Percentiles rank a stretch among this genome's conserved stretches.
These are phyloP conservation scores for Acrobasis suavella DNA, from an alignment of 2,888 invertebrate genomes.

Conservation along the genomic window DNA sequence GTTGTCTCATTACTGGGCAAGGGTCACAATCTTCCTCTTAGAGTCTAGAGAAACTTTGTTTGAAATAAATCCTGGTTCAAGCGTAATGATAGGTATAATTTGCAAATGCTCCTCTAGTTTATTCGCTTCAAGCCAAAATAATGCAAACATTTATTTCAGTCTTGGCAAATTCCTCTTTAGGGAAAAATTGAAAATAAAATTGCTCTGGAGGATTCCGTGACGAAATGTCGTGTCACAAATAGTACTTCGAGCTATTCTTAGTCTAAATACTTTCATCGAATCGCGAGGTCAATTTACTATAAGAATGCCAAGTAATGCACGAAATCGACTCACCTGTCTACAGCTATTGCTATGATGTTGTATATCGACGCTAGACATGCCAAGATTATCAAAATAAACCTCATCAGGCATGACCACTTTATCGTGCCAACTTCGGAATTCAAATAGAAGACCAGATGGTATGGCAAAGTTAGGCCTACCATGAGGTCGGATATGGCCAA, in stretches of 20 bases:
- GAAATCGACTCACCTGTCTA: slow-evolving; percentile 82
- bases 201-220: slow-evolving; percentile 18
- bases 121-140: no score
- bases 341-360: slow-evolving; percentile 90
- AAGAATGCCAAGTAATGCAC: slow-evolving; percentile 32
- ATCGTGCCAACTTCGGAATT: slow-evolving; percentile 82
- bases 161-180: neutral
- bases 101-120: no score
- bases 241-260: slow-evolving; percentile 24
- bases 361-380: slow-evolving; percentile 90
- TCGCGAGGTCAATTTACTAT: slow-evolving; percentile 25
- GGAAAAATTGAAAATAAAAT: neutral
- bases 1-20: no score
- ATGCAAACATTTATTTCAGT: no score
- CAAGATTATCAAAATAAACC: slow-evolving; percentile 88
- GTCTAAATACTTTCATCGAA: slow-evolving; percentile 30
- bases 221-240: slow-evolving; percentile 26
- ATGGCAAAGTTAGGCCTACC: slow-evolving; percentile 89
- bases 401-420: slow-evolving; percentile 85
- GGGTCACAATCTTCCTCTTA: no score
- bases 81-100: no score
- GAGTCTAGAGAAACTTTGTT: neutral
- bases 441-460: slow-evolving; percentile 89
- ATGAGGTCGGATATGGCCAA: slow-evolving; percentile 90
- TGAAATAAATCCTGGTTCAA: neutral